Percentiles rank a stretch among this genome's conserved stretches.
phyloP scores from a whole-genome alignment of 2,888 invertebrate genomes.

The Dichetophora obliterata region DNA sequence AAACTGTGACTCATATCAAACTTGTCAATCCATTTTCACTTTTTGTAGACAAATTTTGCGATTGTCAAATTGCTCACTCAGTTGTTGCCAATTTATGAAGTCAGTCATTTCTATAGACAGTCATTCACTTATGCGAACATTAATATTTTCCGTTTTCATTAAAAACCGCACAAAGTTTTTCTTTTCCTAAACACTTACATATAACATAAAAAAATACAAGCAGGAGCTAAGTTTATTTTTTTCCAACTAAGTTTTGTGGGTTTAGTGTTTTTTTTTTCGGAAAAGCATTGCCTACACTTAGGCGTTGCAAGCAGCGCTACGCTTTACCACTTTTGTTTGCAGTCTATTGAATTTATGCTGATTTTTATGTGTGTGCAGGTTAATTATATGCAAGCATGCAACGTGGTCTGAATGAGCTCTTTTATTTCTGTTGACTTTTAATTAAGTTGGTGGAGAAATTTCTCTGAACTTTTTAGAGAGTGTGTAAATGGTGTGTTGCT shows the following conservation, averaged over 20 bases:
- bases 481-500: background rate
- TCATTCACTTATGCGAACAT: background rate
- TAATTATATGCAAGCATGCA: constrained; percentile 32
- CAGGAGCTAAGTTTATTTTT: no score
- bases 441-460: background rate
- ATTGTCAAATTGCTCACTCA: no score
- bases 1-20: no score
- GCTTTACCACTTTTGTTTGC: background rate
- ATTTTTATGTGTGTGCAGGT: constrained; percentile 19
- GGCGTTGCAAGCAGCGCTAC: background rate
- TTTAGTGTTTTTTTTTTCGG: background rate
- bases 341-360: constrained; percentile 14
- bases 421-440: constrained; percentile 2
- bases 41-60: no score
- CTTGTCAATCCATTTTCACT: no score
- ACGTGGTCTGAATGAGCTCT: background rate
- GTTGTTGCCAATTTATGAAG: no score
- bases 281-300: background rate
- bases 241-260: background rate
- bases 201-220: background rate
- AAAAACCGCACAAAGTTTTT: background rate
- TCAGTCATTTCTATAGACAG: background rate
- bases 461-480: background rate
- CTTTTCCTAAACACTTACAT: background rate
- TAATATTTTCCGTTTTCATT: background rate